Conservation (phyloP, 2,797 vertebrate species). For the Acanthurus lineatus region DNA sequence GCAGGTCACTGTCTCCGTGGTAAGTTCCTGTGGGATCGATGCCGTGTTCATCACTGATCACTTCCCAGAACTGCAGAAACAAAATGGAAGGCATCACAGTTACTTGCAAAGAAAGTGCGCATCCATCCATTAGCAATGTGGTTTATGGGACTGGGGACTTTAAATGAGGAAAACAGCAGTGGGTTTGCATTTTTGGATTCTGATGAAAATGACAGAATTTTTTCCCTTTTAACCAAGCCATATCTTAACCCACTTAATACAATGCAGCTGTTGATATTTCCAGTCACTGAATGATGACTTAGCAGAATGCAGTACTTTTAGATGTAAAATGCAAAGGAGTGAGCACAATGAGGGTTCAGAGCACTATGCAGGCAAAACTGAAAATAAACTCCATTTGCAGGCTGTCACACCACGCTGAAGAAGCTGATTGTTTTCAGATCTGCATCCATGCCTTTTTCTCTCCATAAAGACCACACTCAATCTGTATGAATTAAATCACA, state of each 20-base stretch:
- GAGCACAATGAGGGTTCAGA: slow-evolving; percentile 66
- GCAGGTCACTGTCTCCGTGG: slow-evolving; percentile 89
- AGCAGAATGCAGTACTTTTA: slow-evolving; percentile 64
- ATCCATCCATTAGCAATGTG: slow-evolving; percentile 39
- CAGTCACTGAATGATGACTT: slow-evolving; percentile 46
- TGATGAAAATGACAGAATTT: slow-evolving; percentile 48
- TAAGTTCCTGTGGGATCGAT: slow-evolving; percentile 90
- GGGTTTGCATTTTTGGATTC: slow-evolving; percentile 54
- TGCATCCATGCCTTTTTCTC: slow-evolving; percentile 61
- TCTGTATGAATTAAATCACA: slow-evolving; percentile 33
- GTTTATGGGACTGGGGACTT: slow-evolving; percentile 41
- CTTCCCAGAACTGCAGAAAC: slow-evolving; percentile 89
- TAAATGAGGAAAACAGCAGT: slow-evolving; percentile 65
- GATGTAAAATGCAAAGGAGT: slow-evolving; percentile 40
- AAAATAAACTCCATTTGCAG: slow-evolving; percentile 59
- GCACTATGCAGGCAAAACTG: slow-evolving; percentile 32
- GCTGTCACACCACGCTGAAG: slow-evolving; percentile 59
- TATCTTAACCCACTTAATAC: slow-evolving; percentile 46
- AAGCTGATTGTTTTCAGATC: slow-evolving; percentile 59
- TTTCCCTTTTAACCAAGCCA: slow-evolving; percentile 34
- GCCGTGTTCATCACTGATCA: slow-evolving; percentile 90
- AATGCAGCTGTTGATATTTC: slow-evolving; percentile 62
- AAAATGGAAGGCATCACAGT: slow-evolving; percentile 66
- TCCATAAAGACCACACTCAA: slow-evolving; percentile 43
- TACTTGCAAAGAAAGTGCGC: slow-evolving; percentile 39